Evolutionary conservation across 2,888 invertebrate genomes (phyloP).

Genomic region (Molanna angustata): DNA sequence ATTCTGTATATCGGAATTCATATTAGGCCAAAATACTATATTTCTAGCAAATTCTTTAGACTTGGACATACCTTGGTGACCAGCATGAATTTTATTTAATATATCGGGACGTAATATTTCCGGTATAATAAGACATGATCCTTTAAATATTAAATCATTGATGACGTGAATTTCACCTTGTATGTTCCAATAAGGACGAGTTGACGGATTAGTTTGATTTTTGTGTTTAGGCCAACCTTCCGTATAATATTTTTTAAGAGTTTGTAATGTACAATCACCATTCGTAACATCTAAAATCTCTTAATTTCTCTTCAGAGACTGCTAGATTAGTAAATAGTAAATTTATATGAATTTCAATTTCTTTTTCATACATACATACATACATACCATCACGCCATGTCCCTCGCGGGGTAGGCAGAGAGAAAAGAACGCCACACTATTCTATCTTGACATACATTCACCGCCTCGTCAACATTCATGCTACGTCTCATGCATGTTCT

Average conservation of each 20-base stretch:
- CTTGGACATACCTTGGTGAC: slow-evolving; percentile 31
- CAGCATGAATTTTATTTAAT: slow-evolving; percentile 28
- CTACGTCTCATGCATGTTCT: too few species aligned
- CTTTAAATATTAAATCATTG: slow-evolving; percentile 23
- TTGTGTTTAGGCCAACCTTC: background rate
- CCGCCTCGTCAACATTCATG: too few species aligned
- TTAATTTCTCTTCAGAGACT: too few species aligned
- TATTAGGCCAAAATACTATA: slow-evolving; percentile 35
- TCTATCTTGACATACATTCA: too few species aligned
- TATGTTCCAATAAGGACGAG: background rate
- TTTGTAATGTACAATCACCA: background rate
- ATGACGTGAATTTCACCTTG: background rate
- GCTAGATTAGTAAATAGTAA: background rate
- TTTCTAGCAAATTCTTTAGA: slow-evolving; percentile 32
- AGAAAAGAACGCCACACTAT: too few species aligned
- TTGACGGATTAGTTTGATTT: background rate
- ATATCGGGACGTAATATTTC: slow-evolving; percentile 22
- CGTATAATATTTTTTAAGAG: background rate
- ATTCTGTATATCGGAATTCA: slow-evolving; percentile 33
- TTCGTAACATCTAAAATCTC: too few species aligned
- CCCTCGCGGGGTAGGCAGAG: too few species aligned
- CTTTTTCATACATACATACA: too few species aligned
- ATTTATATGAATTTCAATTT: slow-evolving; percentile 1
- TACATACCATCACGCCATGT: too few species aligned
- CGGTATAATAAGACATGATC: slow-evolving; percentile 30